Percentiles rank a stretch among this genome's conserved stretches.
These are phyloP conservation scores for Acrobasis repandana DNA, from an alignment of 2,888 invertebrate species.

Conservation along the genomic window DNA sequence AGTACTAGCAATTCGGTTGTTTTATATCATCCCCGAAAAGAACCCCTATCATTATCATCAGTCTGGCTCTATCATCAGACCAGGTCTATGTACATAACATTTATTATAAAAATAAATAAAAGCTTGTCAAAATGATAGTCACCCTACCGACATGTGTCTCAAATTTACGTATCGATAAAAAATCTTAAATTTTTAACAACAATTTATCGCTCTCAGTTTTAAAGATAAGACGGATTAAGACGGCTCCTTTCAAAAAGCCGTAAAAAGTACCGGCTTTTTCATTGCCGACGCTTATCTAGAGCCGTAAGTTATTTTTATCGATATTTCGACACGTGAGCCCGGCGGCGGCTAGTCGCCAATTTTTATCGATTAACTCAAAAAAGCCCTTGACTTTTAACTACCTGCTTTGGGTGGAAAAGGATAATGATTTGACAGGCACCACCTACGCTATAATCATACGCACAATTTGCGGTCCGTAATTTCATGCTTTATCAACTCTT, in stretches of 20 bases:
- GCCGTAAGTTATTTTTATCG: conserved; percentile 57
- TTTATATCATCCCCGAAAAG: too few species aligned
- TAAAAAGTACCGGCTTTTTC: conserved; percentile 18
- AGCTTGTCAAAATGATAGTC: neutral
- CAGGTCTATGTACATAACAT: neutral
- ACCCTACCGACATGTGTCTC: conserved; percentile 19
- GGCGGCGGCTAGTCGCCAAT: conserved; percentile 57
- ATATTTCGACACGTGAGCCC: conserved; percentile 53
- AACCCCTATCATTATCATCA: too few species aligned
- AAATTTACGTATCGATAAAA: conserved; percentile 20
- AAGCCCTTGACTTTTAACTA: conserved; percentile 4
- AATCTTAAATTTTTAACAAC: conserved; percentile 4
- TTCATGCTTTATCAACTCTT: neutral
- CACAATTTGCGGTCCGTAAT: neutral
- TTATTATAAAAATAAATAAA: neutral
- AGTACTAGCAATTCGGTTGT: too few species aligned
- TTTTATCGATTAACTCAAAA: conserved; percentile 36
- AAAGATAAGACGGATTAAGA: conserved; percentile 32
- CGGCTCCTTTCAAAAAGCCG: conserved; percentile 19
- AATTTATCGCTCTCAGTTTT: conserved; percentile 21
- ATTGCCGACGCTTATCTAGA: conserved; percentile 17
- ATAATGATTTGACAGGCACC: conserved; percentile 13
- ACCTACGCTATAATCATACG: neutral
- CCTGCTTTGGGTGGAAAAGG: neutral
- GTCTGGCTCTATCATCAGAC: neutral